Conservation (phyloP, 2,888 invertebrate species). For the Euproctis similis region DNA sequence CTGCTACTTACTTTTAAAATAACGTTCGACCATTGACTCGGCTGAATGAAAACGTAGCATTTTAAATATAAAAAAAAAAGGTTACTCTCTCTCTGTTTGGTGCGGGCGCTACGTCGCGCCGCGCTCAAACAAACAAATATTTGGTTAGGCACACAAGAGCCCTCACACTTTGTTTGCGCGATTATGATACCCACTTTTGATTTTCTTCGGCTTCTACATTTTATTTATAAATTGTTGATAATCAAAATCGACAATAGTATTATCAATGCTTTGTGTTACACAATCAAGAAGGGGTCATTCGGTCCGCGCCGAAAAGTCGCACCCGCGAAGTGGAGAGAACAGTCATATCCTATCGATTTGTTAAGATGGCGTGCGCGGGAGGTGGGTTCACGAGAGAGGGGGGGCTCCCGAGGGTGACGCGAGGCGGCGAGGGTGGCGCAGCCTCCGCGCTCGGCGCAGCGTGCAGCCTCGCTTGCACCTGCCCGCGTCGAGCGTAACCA, state of each 20-base stretch:
- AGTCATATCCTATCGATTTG: slow-evolving; percentile 78
- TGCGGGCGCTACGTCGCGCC: no score
- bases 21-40: no score
- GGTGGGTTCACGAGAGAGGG: slow-evolving; percentile 39
- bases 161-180: slow-evolving; percentile 16
- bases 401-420: slow-evolving; percentile 40
- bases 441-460: slow-evolving; percentile 61
- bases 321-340: slow-evolving; percentile 72
- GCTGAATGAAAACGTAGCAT: no score
- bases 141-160: slow-evolving; percentile 14
- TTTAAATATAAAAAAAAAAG: no score
- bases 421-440: slow-evolving; percentile 51
- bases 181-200: slow-evolving; percentile 14
- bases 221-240: slow-evolving; percentile 12
- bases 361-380: slow-evolving; percentile 72
- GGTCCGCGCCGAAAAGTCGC: slow-evolving; percentile 71
- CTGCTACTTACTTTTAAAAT: no score
- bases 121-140: slow-evolving; percentile 14
- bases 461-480: slow-evolving; percentile 70
- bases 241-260: slow-evolving; percentile 19
- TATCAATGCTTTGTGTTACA: slow-evolving; percentile 51
- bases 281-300: slow-evolving; percentile 67
- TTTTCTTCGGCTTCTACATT: slow-evolving; percentile 11
- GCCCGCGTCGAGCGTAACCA: slow-evolving; percentile 47
- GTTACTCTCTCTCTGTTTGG: no score